These are phyloP conservation scores for Dallia pectoralis DNA, from an alignment of 2,797 vertebrate species.

Conservation along the genomic window DNA sequence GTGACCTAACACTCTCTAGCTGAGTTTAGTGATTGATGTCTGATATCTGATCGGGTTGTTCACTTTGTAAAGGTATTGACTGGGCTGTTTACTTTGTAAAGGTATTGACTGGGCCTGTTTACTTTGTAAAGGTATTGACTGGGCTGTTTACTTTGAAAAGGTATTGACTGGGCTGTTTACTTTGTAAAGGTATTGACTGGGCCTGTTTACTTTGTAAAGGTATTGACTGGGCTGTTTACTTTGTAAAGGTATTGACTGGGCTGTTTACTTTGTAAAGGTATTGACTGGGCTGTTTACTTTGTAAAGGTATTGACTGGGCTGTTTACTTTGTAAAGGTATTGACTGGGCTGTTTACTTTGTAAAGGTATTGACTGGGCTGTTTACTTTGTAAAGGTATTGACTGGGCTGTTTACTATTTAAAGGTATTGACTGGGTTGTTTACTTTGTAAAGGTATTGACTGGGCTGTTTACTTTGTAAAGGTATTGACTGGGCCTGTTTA, in stretches of 20 bases:
- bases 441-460: background rate
- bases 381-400: too few species aligned
- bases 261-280: background rate
- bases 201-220: too few species aligned
- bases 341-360: background rate
- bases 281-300: too few species aligned
- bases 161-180: background rate
- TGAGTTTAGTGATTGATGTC: background rate
- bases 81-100: background rate
- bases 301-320: too few species aligned
- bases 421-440: background rate
- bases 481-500: background rate
- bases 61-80: background rate
- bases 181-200: background rate
- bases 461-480: too few species aligned
- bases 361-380: background rate
- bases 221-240: background rate
- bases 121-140: background rate
- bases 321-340: background rate
- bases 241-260: background rate
- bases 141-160: too few species aligned
- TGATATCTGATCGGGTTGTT: background rate
- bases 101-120: background rate
- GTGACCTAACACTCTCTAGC: background rate
- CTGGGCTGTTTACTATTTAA: background rate